Conservation (phyloP, 2,797 vertebrate species). For the Spondyliosoma cantharus region DNA sequence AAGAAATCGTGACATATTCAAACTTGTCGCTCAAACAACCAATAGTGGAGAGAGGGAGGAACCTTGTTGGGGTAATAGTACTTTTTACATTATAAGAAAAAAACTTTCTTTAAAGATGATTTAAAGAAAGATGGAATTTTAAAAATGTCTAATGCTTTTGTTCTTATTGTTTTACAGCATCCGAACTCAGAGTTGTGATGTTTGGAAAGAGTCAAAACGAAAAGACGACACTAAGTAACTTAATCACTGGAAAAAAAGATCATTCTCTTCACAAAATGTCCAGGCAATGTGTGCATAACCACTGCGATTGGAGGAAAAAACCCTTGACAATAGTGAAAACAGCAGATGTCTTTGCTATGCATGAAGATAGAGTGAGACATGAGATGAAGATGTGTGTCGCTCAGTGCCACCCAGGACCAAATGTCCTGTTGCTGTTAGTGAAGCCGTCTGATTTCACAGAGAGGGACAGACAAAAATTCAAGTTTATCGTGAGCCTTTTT, state of each 20-base stretch:
- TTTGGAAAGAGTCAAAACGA: slow-evolving; percentile 48
- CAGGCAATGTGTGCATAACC: neutral
- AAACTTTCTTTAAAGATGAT: neutral
- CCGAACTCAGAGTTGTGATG: slow-evolving; percentile 44
- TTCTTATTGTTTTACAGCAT: slow-evolving; percentile 38
- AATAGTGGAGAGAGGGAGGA: neutral
- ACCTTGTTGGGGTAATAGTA: neutral
- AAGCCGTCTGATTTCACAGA: slow-evolving; percentile 53
- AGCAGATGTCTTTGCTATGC: slow-evolving; percentile 35
- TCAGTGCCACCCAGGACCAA: slow-evolving; percentile 52
- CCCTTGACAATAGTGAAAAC: slow-evolving; percentile 45
- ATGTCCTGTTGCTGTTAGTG: slow-evolving; percentile 52
- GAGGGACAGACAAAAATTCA: slow-evolving; percentile 19
- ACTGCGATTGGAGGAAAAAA: slow-evolving; percentile 5
- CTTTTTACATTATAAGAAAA: neutral
- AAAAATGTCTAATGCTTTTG: neutral
- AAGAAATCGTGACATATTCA: neutral
- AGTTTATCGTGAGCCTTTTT: slow-evolving; percentile 31
- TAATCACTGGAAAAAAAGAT: slow-evolving; percentile 19
- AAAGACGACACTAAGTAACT: slow-evolving; percentile 9
- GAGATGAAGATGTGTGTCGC: slow-evolving; percentile 8
- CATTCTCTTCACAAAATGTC: neutral
- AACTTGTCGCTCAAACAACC: neutral
- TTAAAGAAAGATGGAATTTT: too few species aligned
- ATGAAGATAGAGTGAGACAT: neutral